Conservation (phyloP, 2,888 invertebrate genomes). For the Melitaea athalia region DNA sequence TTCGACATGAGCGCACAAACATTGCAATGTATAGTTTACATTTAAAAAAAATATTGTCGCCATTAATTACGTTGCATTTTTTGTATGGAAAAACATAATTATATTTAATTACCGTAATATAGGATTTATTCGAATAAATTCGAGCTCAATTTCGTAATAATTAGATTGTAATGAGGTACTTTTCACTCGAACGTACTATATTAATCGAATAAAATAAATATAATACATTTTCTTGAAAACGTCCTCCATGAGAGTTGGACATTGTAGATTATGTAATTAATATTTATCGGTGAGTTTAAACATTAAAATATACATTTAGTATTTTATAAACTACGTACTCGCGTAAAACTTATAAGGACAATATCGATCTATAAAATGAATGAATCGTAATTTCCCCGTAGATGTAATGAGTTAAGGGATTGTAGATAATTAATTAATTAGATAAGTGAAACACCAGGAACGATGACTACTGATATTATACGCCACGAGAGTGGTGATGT, state of each 20-base stretch:
- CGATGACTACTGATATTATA: conserved; percentile 64
- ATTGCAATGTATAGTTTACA: conserved; percentile 66
- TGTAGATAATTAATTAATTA: conserved; percentile 72
- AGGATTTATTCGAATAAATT: conserved; percentile 72
- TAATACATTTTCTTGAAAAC: conserved; percentile 71
- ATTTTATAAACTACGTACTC: conserved; percentile 79
- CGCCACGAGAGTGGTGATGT: conserved; percentile 63
- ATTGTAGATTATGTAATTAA: conserved; percentile 66
- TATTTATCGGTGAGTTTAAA: conserved; percentile 54
- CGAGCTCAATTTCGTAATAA: conserved; percentile 78
- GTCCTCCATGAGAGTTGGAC: conserved; percentile 75
- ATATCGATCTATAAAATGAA: conserved; percentile 73
- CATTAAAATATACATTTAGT: conserved; percentile 73
- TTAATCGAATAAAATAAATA: conserved; percentile 47
- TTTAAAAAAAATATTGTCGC: conserved; percentile 57
- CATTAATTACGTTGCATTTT: conserved; percentile 54
- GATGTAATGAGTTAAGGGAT: conserved; percentile 62
- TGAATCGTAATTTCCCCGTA: conserved; percentile 73
- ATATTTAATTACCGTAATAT: conserved; percentile 61
- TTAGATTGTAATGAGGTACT: conserved; percentile 71
- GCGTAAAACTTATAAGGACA: conserved; percentile 81
- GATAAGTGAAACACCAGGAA: conserved; percentile 58
- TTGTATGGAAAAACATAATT: conserved; percentile 51
- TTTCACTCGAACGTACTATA: conserved; percentile 48
- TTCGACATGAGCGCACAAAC: conserved; percentile 80